Base-by-base conservation (phyloP, 92 coral and sea anemone genomes). In the Porites divaricata region DNA sequence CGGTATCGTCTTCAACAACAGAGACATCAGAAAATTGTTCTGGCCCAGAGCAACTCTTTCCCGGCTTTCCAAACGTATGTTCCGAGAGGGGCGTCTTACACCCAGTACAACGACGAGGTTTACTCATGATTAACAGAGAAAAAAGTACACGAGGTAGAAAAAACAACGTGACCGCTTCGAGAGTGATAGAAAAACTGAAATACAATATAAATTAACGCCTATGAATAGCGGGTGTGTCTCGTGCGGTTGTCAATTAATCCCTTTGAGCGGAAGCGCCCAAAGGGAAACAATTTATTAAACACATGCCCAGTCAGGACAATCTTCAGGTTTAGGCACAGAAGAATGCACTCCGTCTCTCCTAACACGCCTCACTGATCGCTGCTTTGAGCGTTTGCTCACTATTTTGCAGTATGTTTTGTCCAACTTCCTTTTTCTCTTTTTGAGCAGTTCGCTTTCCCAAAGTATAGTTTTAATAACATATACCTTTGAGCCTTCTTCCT, bases 261-360 rank as follows among this genome's bases (percentile, higher is more conserved):
- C 35, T 28, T 28, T 28, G 35, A 28, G 1, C 1, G 35, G 35
- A 28, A 28, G 35, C 35, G 35, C 35, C 35, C 35, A 28, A 28
- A 28, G 35, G 35, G 35, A 28, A 28, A 28, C 35, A 28, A 28
- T 28, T n/a, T n/a, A n/a, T n/a, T n/a, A n/a, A n/a, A 67, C 72
- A 72, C 59, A 72, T 9, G 86, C 87, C 87, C 87, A 73, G 0
- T 61, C 16, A 8, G 87, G 74, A 56, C 72, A 61, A 35, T 83
- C 51, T 15, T 45, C 45, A 1, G 87, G 87, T 19, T 61, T 20
- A 1, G 13, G 25, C 8, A 24, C 54, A 2, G 25, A 20, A 3
- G 81, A 83, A 6, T 41, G 10, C 22, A 25, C 24, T 1, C 25
- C 65, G 9, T 52, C 52, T n/a, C 10, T 61, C 59, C 81, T 61